Percentiles rank a stretch among this genome's conserved stretches.
Evolutionary conservation across 2,113 vertebrate species (phyloP).

Genomic region (pig (Sus scrofa)): DNA sequence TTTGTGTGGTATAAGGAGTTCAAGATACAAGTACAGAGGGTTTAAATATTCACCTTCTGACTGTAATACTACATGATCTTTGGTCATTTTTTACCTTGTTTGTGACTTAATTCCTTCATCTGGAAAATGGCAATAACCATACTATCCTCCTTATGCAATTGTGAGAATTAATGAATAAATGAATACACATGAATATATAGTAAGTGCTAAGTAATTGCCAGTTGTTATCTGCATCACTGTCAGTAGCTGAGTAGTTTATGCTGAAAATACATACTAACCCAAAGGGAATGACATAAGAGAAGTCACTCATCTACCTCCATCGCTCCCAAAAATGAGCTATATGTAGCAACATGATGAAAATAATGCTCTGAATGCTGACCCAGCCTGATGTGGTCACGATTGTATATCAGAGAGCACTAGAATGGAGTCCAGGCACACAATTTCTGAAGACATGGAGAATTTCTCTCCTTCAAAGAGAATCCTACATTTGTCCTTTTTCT

Average conservation of each 20-base stretch:
- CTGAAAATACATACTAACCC: neutral
- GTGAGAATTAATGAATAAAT: neutral
- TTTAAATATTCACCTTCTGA: neutral
- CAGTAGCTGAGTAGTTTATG: neutral
- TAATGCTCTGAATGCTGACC: neutral
- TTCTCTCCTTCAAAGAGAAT: neutral
- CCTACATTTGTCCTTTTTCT: neutral
- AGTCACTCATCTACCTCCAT: neutral
- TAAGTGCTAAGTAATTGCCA: neutral
- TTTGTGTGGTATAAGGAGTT: neutral
- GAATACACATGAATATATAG: neutral
- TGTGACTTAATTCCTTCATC: neutral
- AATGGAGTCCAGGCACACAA: neutral
- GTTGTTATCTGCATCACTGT: neutral
- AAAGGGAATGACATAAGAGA: neutral
- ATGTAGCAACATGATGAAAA: neutral
- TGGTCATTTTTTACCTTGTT: neutral
- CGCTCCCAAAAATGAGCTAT: neutral
- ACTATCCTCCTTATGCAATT: neutral
- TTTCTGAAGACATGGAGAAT: neutral
- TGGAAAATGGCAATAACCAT: neutral
- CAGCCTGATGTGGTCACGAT: neutral
- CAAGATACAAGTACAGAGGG: neutral
- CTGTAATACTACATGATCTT: neutral
- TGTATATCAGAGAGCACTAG: neutral